Base-by-base conservation (phyloP, 2,797 vertebrate species). In the Aplochiton taeniatus region DNA sequence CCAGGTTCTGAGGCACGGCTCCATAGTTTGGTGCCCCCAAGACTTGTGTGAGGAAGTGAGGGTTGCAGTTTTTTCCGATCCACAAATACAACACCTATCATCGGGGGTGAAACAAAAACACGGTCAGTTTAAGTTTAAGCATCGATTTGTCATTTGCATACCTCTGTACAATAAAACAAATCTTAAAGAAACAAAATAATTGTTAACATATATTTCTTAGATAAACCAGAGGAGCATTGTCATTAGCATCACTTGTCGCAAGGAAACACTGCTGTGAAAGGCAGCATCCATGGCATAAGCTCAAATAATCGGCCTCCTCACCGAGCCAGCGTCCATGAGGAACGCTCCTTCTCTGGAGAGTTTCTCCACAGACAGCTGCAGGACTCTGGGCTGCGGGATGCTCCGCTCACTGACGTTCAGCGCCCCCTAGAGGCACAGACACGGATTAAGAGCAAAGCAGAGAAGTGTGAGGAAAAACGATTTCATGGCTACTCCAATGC, bases 281-380 rank as follows among this genome's bases (percentile, higher is more conserved):
- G 11, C 11, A 12, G 4, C 11, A 48, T 14, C 12, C 1, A 53
- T 9, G 18, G 11, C 6, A 19, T 19, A 16, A 51, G 14, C 14
- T 10, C 4, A n/a, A 51, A 57, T 57, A 20, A 42, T 41, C 20
- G 16, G 50, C 47, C 7, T 50, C 91, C 92, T 73, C 87, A 99
- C 97, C 65, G 85, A 92, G 85, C 97, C 96, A 66, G 94, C 89
- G 63, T 99, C 97, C 96, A 99, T 94, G 59, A 98, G 95, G 81
- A 96, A 98, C 59, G 95, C 95, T 55, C 93, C 96, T 5, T 98
- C 96, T 75, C 94, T 90, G 78, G 84, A 93, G 76, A 99, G 82
- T 76, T 97, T 98, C 89, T 99, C 96, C 81, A 95, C 95, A 0
- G 96, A 95, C 20, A 99, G 91, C 88, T 98, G 97, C 70, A 94